Base-by-base conservation (phyloP, 2,113 vertebrate genomes). In the Craseonycteris thonglongyai region DNA sequence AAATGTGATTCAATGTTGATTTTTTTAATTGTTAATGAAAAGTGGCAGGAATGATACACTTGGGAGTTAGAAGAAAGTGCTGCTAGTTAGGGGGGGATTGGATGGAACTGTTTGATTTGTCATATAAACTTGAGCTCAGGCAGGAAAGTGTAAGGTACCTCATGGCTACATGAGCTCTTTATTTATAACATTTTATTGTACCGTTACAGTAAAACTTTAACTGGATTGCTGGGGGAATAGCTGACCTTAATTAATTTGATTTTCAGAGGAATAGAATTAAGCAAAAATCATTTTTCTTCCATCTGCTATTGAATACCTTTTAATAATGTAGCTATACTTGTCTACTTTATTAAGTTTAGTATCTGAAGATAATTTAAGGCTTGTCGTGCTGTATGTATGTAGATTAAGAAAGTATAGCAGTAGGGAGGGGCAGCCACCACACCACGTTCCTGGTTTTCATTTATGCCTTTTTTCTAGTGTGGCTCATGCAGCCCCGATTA, bases 211-310 rank as follows among this genome's bases (percentile, higher is more conserved):
- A 11, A 22, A 45, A 49, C 72, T 66, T 26, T 63, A 16, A 58
- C 40, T 21, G 30, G 38, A 1, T 42, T 45, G 40, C 86, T 71
- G 2, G 33, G 21, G 28, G 35, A 91, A 21, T 42, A 13, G 42
- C 35, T 72, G 40, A 16, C 69, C 40, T 30, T 78, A 19, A 35
- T 63, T 61, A 33, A 56, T 63, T 49, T 69, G 75, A 63, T 76
- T 90, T 75, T n/a, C 66, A 72, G 40, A 75, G 76, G 21, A 72
- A 35, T 65, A 80, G 66, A 71, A 80, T 58, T 75, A 76, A 80
- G 40, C 21, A 66, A 26, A 88, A 80, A 28, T 80, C 19, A 38
- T 35, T 93, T 88, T 72, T 47, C 42, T 26, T 66, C 16, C 59
- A 68, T 74, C 38, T 54, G 12, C 63, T 51, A 11, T 80, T 75